A percentile compares a stretch with the other conserved stretches of the same genome.
These are phyloP conservation scores for Chamaetylas fuelleborni DNA, from an alignment of 2,113 vertebrate genomes.

Conservation along the genomic window DNA sequence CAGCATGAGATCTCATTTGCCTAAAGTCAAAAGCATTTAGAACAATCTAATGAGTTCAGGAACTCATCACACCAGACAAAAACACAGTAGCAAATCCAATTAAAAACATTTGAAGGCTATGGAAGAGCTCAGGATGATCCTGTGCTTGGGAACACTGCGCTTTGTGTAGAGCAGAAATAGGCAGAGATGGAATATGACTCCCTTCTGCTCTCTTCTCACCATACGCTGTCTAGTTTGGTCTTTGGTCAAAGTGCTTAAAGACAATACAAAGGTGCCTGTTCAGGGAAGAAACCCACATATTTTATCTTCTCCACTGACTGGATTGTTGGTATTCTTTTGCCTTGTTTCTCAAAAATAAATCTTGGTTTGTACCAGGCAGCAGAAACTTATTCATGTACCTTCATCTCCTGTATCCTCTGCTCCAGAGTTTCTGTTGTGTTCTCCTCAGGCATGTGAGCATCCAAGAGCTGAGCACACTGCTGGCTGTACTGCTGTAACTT, in stretches of 20 bases:
- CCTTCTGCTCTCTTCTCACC: not conserved
- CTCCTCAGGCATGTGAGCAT: constrained; percentile 34
- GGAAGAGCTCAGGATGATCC: not conserved
- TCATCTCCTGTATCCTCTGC: constrained; percentile 60
- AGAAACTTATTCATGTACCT: constrained; percentile 63
- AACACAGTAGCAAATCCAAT: not conserved
- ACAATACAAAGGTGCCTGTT: not conserved
- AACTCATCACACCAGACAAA: not conserved
- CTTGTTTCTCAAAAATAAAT: not conserved
- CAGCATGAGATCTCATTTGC: not conserved
- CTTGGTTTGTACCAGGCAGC: not conserved
- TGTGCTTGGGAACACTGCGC: not conserved
- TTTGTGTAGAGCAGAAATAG: not conserved
- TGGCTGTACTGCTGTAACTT: constrained; percentile 68
- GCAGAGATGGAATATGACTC: not conserved
- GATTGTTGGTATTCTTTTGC: not conserved
- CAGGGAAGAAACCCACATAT: not conserved
- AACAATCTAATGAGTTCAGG: not conserved
- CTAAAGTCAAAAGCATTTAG: not conserved
- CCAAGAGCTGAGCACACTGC: constrained; percentile 56
- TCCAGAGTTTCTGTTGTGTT: constrained; percentile 62
- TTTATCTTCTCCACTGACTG: not conserved
- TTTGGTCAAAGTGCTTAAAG: not conserved
- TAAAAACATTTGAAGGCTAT: not conserved
- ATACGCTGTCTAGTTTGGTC: not conserved